These are phyloP conservation scores for Thaleichthys pacificus DNA, from an alignment of 2,797 vertebrate genomes.

Conservation along the genomic window DNA sequence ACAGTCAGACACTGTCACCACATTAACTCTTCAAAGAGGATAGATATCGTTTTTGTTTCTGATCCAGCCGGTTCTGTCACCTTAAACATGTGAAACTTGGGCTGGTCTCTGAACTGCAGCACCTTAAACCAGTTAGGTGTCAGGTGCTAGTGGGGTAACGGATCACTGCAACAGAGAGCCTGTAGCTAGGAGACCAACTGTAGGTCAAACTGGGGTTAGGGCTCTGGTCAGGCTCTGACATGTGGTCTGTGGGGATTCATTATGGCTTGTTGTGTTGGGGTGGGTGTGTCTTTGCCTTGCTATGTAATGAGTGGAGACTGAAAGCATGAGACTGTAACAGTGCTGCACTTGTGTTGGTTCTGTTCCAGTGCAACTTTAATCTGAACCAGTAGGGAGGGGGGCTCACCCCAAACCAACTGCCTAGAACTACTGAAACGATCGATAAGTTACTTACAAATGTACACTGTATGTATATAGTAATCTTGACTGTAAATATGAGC, in stretches of 20 bases:
- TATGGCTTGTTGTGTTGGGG: background rate
- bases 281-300: constrained; percentile 8
- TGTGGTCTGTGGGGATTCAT: background rate
- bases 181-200: too few species aligned
- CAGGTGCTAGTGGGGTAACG: too few species aligned
- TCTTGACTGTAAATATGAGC: constrained; percentile 65
- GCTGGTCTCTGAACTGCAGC: too few species aligned
- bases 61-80: too few species aligned
- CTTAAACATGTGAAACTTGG: too few species aligned
- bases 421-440: constrained; percentile 7
- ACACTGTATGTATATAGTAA: constrained; percentile 63
- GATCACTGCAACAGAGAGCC: too few species aligned
- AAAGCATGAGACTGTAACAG: constrained; percentile 35
- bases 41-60: too few species aligned
- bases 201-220: too few species aligned
- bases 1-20: too few species aligned
- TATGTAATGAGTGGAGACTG: constrained; percentile 14
- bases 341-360: constrained; percentile 18
- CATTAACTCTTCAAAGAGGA: too few species aligned
- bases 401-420: constrained; percentile 32
- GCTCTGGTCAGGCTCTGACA: too few species aligned
- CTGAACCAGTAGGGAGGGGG: constrained; percentile 61
- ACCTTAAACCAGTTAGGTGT: too few species aligned
- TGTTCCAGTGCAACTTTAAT: constrained; percentile 32
- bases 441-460: constrained; percentile 36